phyloP scores from a whole-genome alignment of 2,797 vertebrate species.

The Clarias platycephalus region DNA sequence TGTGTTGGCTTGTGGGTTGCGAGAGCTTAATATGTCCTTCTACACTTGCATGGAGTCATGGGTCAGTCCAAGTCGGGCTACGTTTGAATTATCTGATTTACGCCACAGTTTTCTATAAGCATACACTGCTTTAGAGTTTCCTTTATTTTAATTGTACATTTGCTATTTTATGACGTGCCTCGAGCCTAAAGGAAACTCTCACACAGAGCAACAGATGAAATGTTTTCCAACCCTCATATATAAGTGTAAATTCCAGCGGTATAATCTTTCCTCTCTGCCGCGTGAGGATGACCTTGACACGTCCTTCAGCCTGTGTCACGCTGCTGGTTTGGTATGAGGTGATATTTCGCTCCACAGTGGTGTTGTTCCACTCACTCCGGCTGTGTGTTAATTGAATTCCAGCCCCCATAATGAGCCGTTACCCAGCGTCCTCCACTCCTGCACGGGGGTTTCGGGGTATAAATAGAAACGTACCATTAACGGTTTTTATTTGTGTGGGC shows the following conservation, averaged over 20 bases:
- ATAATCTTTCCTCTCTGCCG: neutral
- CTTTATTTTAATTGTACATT: neutral
- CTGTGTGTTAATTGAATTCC: slow-evolving; percentile 49
- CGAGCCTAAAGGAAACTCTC: neutral
- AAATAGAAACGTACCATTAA: slow-evolving; percentile 9
- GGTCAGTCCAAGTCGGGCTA: neutral
- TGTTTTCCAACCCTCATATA: neutral
- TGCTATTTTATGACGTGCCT: neutral
- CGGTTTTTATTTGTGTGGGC: slow-evolving; percentile 29
- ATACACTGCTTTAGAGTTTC: neutral
- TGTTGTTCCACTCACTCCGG: slow-evolving; percentile 29
- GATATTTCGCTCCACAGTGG: neutral
- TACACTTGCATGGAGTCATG: no score
- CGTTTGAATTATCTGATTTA: neutral
- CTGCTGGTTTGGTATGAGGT: neutral
- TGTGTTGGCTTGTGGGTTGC: no score
- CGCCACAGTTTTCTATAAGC: neutral
- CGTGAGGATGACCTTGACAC: slow-evolving; percentile 8
- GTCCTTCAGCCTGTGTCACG: slow-evolving; percentile 14
- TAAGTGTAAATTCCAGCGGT: neutral
- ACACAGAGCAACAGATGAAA: neutral
- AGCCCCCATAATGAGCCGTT: slow-evolving; percentile 35
- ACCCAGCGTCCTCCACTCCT: neutral
- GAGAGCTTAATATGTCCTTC: no score
- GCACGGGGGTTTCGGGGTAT: neutral